Percentiles rank a stretch among this genome's conserved stretches.
Conservation (phyloP, 2,113 vertebrate species). For the Typhlomys cinereus region DNA sequence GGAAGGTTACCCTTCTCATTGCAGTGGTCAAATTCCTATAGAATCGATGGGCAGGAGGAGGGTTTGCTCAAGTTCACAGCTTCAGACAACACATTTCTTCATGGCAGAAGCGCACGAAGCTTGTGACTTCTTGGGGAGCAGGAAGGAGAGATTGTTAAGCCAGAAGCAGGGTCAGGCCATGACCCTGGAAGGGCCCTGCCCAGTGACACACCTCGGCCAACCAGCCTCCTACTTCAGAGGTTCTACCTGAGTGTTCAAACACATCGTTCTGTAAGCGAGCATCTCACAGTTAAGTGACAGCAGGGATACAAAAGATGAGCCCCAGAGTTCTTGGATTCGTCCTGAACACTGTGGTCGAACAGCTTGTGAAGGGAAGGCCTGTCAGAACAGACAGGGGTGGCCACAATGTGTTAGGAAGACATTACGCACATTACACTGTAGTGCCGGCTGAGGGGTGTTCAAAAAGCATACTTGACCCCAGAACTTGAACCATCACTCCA, state of each 20-base stretch:
- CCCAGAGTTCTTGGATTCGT: too few species aligned
- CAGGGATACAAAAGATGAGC: accelerated
- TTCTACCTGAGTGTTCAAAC: not conserved
- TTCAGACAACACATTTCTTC: too few species aligned
- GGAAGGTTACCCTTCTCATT: not conserved
- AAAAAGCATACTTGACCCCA: not conserved
- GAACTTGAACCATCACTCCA: not conserved
- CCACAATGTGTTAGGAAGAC: not conserved
- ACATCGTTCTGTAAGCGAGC: not conserved
- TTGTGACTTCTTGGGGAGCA: not conserved
- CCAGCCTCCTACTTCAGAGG: not conserved
- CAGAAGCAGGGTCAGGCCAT: not conserved
- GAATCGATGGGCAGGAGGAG: not conserved
- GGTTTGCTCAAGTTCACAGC: too few species aligned
- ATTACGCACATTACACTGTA: accelerated
- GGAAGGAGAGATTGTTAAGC: not conserved
- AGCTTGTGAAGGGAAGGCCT: not conserved
- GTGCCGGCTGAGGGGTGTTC: not conserved
- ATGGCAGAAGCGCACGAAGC: not conserved
- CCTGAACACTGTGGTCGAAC: accelerated
- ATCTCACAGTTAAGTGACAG: not conserved
- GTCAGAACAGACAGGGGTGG: not conserved
- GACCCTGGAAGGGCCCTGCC: not conserved
- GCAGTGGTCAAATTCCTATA: not conserved
- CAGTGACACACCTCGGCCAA: not conserved